Evolutionary conservation across 2,113 vertebrate species (phyloP).

Genomic region (Daubentonia madagascariensis): DNA sequence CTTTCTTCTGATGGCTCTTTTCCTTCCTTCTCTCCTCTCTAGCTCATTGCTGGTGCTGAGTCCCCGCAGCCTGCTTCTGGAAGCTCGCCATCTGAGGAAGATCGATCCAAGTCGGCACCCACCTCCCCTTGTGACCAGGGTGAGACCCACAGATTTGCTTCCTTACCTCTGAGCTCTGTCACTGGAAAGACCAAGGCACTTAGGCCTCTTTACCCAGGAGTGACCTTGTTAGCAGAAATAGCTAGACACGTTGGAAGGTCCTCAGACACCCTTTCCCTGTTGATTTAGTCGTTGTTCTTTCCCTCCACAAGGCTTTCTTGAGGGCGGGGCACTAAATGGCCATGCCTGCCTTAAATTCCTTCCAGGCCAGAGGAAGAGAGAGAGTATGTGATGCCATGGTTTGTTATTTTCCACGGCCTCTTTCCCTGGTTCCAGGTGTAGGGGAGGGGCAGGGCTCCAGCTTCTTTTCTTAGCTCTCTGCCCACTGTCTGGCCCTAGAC

Average conservation of each 20-base stretch:
- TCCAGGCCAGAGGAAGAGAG: neutral
- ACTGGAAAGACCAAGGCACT: neutral
- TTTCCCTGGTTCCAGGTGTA: neutral
- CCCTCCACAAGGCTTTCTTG: neutral
- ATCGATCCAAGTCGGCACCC: conserved; percentile 93
- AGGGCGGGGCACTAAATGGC: neutral
- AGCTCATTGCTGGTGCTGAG: conserved; percentile 95
- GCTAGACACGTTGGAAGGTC: neutral
- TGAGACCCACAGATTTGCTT: conserved; percentile 70
- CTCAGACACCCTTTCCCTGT: neutral
- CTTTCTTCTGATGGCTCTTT: neutral
- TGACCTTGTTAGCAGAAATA: neutral
- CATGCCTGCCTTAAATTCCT: neutral
- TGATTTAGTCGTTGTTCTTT: neutral
- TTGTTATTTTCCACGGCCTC: neutral
- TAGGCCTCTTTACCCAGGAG: neutral
- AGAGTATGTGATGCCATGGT: accelerated
- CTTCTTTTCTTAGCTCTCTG: neutral
- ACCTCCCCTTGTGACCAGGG: conserved; percentile 97
- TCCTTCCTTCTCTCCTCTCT: neutral
- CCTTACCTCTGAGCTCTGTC: neutral
- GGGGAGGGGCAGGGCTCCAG: neutral
- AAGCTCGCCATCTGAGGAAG: conserved; percentile 90
- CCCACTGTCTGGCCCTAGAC: neutral
- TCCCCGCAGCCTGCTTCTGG: conserved; percentile 91